Percentiles rank a stretch among this genome's conserved stretches.
phyloP scores from a whole-genome alignment of 1,140 invertebrate species.

The Hyphantria cunea region DNA sequence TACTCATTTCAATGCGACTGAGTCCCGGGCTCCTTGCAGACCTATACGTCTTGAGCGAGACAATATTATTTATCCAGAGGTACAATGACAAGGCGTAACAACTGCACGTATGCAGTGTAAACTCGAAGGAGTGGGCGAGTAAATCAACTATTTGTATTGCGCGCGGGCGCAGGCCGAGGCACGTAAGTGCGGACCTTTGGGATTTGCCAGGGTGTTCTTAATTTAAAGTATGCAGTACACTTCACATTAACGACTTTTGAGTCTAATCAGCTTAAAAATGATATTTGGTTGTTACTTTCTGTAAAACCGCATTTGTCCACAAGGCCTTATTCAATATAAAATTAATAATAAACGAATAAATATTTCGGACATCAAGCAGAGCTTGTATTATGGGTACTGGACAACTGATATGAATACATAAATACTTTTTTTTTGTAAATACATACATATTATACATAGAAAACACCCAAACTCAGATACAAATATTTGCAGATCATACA shows the following conservation, averaged over 20 bases:
- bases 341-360: no score
- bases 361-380: no score
- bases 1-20: conserved; percentile 55
- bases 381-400: no score
- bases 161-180: conserved; percentile 39
- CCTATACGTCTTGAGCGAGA: conserved; percentile 49
- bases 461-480: no score
- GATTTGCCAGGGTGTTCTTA: conserved; percentile 13
- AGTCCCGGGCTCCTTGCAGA: conserved; percentile 43
- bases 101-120: conserved; percentile 38
- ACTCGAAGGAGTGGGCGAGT: conserved; percentile 44
- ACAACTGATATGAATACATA: no score
- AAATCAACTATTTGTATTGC: conserved; percentile 76
- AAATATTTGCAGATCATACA: no score
- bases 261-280: background rate
- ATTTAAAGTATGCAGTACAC: conserved; percentile 13
- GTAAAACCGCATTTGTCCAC: background rate
- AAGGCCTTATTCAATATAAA: no score
- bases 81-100: conserved; percentile 46
- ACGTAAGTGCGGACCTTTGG: conserved; percentile 2
- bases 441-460: no score
- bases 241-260: background rate
- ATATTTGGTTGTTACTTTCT: background rate
- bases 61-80: conserved; percentile 52
- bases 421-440: no score